Evolutionary conservation across 2,888 invertebrate species (phyloP).

Genomic region (Drosophila anomelani): DNA sequence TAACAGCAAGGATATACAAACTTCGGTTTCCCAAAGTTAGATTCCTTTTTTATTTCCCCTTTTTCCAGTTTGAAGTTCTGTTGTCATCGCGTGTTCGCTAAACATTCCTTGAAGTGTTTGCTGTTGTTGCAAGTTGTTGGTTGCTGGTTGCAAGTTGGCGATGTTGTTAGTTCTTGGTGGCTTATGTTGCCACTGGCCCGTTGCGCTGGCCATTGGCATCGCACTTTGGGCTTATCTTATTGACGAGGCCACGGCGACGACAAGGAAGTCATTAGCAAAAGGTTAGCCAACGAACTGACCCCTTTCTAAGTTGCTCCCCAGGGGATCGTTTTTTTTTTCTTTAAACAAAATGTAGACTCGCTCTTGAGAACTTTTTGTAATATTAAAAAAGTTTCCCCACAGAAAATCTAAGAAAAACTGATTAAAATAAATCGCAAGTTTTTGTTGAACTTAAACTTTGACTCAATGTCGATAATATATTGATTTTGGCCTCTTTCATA

Average conservation of each 20-base stretch:
- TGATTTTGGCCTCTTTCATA: neutral
- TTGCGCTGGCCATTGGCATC: slow-evolving; percentile 28
- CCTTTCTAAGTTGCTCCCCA: slow-evolving; percentile 15
- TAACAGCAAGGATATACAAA: neutral
- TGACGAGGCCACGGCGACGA: slow-evolving; percentile 27
- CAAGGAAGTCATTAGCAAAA: slow-evolving; percentile 56
- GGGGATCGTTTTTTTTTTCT: neutral
- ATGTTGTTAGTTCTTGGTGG: slow-evolving; percentile 23
- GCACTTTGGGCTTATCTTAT: slow-evolving; percentile 57
- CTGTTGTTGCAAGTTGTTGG: slow-evolving; percentile 20
- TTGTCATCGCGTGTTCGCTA: slow-evolving; percentile 55
- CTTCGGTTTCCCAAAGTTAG: neutral
- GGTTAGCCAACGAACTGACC: slow-evolving; percentile 42
- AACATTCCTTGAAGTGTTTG: slow-evolving; percentile 43
- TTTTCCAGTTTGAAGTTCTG: neutral
- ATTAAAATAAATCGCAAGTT: slow-evolving; percentile 16
- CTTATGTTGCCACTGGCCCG: slow-evolving; percentile 12
- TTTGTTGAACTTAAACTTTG: slow-evolving; percentile 3
- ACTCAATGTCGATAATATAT: slow-evolving; percentile 22
- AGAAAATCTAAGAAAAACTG: slow-evolving; percentile 3
- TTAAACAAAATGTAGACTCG: neutral
- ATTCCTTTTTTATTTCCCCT: neutral
- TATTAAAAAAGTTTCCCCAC: slow-evolving; percentile 22
- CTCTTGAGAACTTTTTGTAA: neutral
- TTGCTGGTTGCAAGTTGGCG: slow-evolving; percentile 24